Evolutionary conservation across 2,888 invertebrate species (phyloP).

Genomic region (Globia sparganii): DNA sequence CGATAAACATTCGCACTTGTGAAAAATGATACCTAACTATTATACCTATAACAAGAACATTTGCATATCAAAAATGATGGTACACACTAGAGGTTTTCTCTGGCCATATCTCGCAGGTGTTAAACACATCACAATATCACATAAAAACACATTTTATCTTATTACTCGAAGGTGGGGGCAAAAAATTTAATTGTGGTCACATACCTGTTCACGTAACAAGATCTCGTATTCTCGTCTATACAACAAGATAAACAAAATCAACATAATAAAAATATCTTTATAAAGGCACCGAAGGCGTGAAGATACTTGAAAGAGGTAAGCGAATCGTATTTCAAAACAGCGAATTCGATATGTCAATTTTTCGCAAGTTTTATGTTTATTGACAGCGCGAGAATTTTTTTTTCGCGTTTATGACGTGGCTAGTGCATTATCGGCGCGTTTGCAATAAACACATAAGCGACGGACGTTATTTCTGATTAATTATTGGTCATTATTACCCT

Average conservation of each 20-base stretch:
- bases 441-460: slow-evolving; percentile 43
- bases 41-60: slow-evolving; percentile 64
- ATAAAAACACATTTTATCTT: slow-evolving; percentile 73
- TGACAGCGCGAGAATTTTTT: slow-evolving; percentile 63
- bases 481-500: slow-evolving; percentile 17
- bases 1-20: slow-evolving; percentile 20
- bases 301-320: slow-evolving; percentile 78
- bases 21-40: slow-evolving; percentile 62
- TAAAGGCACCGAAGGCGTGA: slow-evolving; percentile 78
- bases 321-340: slow-evolving; percentile 86
- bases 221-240: slow-evolving; percentile 79
- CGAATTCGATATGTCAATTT: slow-evolving; percentile 83
- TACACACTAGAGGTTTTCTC: slow-evolving; percentile 58
- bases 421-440: slow-evolving; percentile 35
- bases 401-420: slow-evolving; percentile 34
- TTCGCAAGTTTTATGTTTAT: slow-evolving; percentile 77
- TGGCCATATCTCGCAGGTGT: slow-evolving; percentile 73
- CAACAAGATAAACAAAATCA: slow-evolving; percentile 79
- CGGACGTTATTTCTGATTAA: slow-evolving; percentile 10
- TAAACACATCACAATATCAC: slow-evolving; percentile 68
- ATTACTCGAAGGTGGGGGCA: slow-evolving; percentile 70
- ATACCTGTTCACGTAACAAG: slow-evolving; percentile 83
- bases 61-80: slow-evolving; percentile 75
- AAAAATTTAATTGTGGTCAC: slow-evolving; percentile 79
- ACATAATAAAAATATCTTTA: slow-evolving; percentile 80